Conservation (phyloP, 2,113 vertebrate genomes). For the Pollimyrus isidori region DNA sequence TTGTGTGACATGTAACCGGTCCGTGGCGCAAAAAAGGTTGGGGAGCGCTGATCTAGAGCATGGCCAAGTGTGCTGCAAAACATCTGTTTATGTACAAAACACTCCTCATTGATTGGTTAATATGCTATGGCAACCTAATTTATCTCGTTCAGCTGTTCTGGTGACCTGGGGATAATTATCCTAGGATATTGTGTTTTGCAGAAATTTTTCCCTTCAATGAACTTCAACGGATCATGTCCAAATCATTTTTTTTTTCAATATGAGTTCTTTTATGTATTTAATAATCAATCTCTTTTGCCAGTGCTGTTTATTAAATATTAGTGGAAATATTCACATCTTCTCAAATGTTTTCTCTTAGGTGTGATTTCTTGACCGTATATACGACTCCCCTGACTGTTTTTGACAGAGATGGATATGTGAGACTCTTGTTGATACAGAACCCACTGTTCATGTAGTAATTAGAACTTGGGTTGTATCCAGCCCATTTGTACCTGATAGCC, state of each 20-base stretch:
- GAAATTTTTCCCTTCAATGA: background rate
- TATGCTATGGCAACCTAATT: background rate
- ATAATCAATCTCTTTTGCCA: background rate
- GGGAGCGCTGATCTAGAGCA: background rate
- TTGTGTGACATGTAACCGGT: no score
- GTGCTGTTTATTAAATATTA: background rate
- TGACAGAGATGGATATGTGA: background rate
- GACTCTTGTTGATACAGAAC: background rate
- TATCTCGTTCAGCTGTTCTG: background rate
- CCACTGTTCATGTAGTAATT: background rate
- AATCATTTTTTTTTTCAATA: background rate
- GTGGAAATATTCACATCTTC: background rate
- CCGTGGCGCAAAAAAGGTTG: no score
- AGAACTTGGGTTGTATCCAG: background rate
- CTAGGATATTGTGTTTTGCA: background rate
- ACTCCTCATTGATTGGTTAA: conserved; percentile 10
- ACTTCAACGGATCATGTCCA: background rate
- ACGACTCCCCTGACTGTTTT: background rate
- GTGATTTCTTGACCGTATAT: background rate
- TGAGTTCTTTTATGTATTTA: background rate
- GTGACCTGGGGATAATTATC: background rate
- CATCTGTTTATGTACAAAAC: conserved; percentile 1
- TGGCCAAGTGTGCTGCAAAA: background rate
- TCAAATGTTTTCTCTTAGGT: background rate
- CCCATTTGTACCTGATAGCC: background rate